Evolutionary conservation across 2,888 invertebrate genomes (phyloP).

Genomic region (Macrosiphum euphorbiae): DNA sequence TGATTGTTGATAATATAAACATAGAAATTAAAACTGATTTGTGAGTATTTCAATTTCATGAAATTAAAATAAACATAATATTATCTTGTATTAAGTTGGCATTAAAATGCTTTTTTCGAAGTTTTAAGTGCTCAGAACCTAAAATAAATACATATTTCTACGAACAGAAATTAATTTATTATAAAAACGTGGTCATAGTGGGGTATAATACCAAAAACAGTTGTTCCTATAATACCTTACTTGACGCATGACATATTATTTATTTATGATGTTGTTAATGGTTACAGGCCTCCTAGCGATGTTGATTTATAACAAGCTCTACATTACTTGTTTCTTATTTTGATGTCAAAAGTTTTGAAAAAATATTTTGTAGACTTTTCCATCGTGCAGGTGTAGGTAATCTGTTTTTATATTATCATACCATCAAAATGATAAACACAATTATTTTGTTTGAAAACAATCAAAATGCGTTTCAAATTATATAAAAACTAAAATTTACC

Average conservation of each 20-base stretch:
- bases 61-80: neutral
- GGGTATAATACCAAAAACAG: neutral
- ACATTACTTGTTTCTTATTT: neutral
- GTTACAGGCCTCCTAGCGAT: neutral
- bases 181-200: neutral
- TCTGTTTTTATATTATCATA: neutral
- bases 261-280: slow-evolving; percentile 24
- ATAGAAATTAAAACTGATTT: neutral
- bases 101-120: neutral
- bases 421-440: neutral
- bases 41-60: slow-evolving; percentile 4
- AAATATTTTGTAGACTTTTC: neutral
- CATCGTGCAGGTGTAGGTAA: neutral
- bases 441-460: neutral
- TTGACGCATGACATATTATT: neutral
- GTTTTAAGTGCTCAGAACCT: neutral
- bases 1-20: neutral
- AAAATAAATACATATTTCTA: neutral
- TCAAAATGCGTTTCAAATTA: neutral
- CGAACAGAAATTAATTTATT: neutral
- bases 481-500: neutral
- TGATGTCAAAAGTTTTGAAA: neutral
- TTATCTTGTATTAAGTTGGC: neutral
- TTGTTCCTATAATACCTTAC: neutral
- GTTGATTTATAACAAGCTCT: neutral